phyloP scores from a whole-genome alignment of 2,113 vertebrate species.

The Sinocyclocheilus grahami region DNA sequence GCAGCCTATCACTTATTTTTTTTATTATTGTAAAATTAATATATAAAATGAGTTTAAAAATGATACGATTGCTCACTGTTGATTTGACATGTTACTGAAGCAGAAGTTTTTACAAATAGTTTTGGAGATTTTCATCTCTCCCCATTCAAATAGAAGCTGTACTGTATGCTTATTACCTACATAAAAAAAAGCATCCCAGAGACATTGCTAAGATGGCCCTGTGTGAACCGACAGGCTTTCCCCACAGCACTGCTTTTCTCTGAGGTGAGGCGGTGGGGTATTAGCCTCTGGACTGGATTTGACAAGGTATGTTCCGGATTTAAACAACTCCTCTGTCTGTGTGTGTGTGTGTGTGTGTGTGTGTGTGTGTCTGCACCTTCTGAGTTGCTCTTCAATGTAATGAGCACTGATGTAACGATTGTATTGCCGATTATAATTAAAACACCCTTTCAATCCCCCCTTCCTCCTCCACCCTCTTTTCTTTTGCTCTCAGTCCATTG shows the following conservation, averaged over 20 bases:
- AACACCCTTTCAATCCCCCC: slow-evolving; percentile 42
- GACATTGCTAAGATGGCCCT: neutral
- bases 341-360: slow-evolving; percentile 1
- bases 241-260: neutral
- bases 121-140: neutral
- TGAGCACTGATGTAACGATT: slow-evolving; percentile 66
- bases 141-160: neutral
- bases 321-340: neutral
- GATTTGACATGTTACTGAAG: neutral
- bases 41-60: too few species aligned
- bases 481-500: neutral
- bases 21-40: too few species aligned
- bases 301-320: slow-evolving; percentile 9
- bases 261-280: neutral
- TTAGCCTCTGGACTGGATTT: neutral
- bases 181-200: neutral
- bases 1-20: too few species aligned
- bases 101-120: neutral
- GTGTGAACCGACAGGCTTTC: neutral
- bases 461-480: neutral
- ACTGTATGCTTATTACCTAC: neutral
- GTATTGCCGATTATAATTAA: slow-evolving; percentile 63
- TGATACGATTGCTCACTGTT: neutral
- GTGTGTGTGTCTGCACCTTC: slow-evolving; percentile 31
- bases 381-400: slow-evolving; percentile 59